Base-by-base conservation (phyloP, 1,140 invertebrate species). In the Paralvinella palmiformis region DNA sequence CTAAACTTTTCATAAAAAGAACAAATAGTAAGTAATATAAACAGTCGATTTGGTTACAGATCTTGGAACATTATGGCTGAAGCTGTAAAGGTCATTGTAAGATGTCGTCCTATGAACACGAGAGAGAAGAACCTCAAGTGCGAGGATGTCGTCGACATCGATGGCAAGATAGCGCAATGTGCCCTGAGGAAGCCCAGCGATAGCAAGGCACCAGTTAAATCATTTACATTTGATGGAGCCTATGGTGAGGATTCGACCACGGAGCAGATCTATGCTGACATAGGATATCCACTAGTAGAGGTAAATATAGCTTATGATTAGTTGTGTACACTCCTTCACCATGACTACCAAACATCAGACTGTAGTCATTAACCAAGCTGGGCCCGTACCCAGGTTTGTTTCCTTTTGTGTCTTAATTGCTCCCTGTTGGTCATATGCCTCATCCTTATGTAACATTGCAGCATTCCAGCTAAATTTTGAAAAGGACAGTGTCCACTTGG, bases 101-200 rank as follows among this genome's bases (percentile, higher is more conserved):
- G 92, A 81, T 96, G 92, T 84, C 87, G 93, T 36, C 93, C 93
- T 20, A 90, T 94, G 85, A 92, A 91, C 81, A 79, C 82, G 57
- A 82, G 88, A 68, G 91, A 92, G 81, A 85, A 84, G 61, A 83
- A 85, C 52, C 75, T 88, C 20, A 87, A 88, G 62, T 89, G 88
- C 77, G 76, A 93, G 88, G 84, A 83, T 73, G 87, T 91, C 33
- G 83, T 95, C 20, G 83, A 83, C 58, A 91, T 92, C 81, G 87
- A 89, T 64, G 63, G 76, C 15, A 74, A 75, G 74, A 79, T 59
- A 62, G 86, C 82, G 32, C 81, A 83, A 57, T 86, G 86, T 73
- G 80, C 79, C 33, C 82, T 89, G 20, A 75, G 79, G 35, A 86
- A 87, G 71, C 85, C 86, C 10, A 71, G 70, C 53, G 86, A 88